These are phyloP conservation scores for Bradypodion ventrale DNA, from an alignment of 2,797 vertebrate species.

Conservation along the genomic window DNA sequence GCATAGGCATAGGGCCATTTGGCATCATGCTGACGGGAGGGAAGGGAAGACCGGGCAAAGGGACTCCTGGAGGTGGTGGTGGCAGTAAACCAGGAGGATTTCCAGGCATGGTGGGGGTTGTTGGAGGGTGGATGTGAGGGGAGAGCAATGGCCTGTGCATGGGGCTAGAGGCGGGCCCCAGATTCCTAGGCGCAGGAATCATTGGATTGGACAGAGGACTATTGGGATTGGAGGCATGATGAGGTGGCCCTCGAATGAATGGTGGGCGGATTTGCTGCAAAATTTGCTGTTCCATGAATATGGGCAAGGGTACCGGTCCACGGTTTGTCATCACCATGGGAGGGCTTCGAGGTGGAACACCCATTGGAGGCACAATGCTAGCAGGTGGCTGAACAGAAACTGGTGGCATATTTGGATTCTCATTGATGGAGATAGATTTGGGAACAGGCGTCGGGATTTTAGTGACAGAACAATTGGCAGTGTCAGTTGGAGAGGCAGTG, in stretches of 20 bases:
- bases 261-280: conserved; percentile 96
- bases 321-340: conserved; percentile 99
- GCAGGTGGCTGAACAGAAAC: conserved; percentile 84
- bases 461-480: conserved; percentile 86
- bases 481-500: conserved; percentile 90
- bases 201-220: conserved; percentile 94
- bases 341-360: conserved; percentile 90
- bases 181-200: conserved; percentile 85
- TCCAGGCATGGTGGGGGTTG: conserved; percentile 86
- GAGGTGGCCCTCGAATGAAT: conserved; percentile 86
- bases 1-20: conserved; percentile 91
- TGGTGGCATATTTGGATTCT: conserved; percentile 86
- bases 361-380: conserved; percentile 84
- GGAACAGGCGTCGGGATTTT: conserved; percentile 96
- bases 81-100: conserved; percentile 88
- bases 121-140: conserved; percentile 89
- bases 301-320: conserved; percentile 92
- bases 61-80: conserved; percentile 86
- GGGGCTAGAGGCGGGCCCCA: conserved; percentile 90
- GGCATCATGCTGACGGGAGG: conserved; percentile 95
- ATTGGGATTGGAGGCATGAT: conserved; percentile 89
- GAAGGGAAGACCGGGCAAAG: conserved; percentile 88
- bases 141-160: conserved; percentile 95
- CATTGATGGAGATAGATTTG: conserved; percentile 84
- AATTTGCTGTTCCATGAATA: conserved; percentile 99